These are phyloP conservation scores for Acronicta leporina DNA, from an alignment of 2,888 invertebrate species.

Conservation along the genomic window DNA sequence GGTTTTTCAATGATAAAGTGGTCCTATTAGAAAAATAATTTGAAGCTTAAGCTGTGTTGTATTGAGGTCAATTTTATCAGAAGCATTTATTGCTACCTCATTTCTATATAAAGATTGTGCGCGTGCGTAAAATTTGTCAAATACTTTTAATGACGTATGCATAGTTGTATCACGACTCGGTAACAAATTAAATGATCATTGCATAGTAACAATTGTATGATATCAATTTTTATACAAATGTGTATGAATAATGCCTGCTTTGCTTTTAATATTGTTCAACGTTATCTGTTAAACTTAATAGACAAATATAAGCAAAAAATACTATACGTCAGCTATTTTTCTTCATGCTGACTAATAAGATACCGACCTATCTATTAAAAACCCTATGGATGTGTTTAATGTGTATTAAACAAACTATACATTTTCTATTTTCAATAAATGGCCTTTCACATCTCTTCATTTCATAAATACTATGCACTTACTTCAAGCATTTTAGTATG, in stretches of 20 bases:
- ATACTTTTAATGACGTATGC: background rate
- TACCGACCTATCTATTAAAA: too few relatives aligned
- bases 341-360: too few relatives aligned
- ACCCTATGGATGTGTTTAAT: too few relatives aligned
- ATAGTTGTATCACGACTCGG: background rate
- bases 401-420: too few relatives aligned
- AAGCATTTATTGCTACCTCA: background rate
- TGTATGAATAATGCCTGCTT: conserved; percentile 27
- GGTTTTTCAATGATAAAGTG: too few relatives aligned
- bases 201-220: conserved; percentile 26
- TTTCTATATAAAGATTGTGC: background rate
- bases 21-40: background rate
- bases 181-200: conserved; percentile 11
- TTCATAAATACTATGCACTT: too few relatives aligned
- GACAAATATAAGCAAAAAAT: conserved; percentile 7
- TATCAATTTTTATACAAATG: conserved; percentile 34
- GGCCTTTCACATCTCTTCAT: too few relatives aligned
- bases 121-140: background rate
- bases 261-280: conserved; percentile 23
- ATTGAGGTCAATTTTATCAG: background rate
- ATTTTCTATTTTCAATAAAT: too few relatives aligned
- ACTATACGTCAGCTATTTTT: too few relatives aligned
- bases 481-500: background rate
- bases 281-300: conserved; percentile 15
- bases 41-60: background rate